Conservation (phyloP, 2,113 vertebrate species). For the Corythaixoides concolor region DNA sequence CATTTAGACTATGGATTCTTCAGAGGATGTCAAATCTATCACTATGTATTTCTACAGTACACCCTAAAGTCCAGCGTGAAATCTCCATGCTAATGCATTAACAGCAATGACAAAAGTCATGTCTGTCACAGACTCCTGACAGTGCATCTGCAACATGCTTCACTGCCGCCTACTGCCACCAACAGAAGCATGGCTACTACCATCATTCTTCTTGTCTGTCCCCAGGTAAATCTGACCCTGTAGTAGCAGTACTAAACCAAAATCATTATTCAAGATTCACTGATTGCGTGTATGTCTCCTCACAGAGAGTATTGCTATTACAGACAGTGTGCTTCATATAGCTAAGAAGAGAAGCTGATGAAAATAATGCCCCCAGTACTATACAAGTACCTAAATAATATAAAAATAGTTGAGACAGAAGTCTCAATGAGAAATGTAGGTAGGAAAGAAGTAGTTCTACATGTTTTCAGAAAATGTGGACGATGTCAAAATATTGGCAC, state of each 20-base stretch:
- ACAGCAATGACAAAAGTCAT: not conserved
- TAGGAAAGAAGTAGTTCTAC: not conserved
- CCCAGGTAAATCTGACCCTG: not conserved
- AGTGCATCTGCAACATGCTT: not conserved
- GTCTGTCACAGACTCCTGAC: not conserved
- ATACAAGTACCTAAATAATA: not conserved
- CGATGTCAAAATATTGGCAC: not conserved
- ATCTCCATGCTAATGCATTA: not conserved
- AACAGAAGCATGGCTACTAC: not conserved
- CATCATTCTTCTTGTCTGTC: not conserved
- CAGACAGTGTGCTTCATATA: not conserved
- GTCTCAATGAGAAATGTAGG: not conserved
- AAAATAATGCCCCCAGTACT: not conserved
- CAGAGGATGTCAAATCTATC: not conserved
- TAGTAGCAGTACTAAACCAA: not conserved
- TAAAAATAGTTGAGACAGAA: not conserved
- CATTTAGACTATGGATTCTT: not conserved
- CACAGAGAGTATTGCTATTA: not conserved
- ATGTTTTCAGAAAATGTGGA: not conserved
- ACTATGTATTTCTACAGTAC: not conserved
- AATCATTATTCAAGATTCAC: not conserved
- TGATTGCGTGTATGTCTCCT: not conserved
- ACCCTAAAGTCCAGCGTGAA: not conserved
- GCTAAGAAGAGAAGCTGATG: not conserved
- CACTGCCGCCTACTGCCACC: not conserved